A percentile compares a stretch with the other conserved stretches of the same genome.
phyloP scores from a whole-genome alignment of 2,113 vertebrate species.

The Catharus bicknelli region DNA sequence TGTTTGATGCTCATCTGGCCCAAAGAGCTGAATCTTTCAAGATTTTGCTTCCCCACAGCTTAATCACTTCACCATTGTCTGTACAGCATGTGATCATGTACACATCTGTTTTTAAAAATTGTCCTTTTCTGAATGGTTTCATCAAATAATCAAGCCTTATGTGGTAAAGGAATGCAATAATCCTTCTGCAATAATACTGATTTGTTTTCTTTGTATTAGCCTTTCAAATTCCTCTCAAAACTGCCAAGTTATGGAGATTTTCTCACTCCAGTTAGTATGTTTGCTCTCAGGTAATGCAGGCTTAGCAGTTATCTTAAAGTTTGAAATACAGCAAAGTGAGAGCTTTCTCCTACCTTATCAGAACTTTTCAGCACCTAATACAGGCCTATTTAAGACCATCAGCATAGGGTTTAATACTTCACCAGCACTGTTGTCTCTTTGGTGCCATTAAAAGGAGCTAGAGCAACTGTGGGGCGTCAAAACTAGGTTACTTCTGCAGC shows the following conservation, averaged over 20 bases:
- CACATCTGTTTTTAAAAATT: background rate
- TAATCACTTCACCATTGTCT: background rate
- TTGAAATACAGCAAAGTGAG: background rate
- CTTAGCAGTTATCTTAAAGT: background rate
- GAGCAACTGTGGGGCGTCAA: background rate
- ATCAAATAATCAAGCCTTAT: background rate
- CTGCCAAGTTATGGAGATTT: background rate
- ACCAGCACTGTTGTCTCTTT: background rate
- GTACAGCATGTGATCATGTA: background rate
- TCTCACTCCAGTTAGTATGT: background rate
- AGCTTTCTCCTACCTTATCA: background rate
- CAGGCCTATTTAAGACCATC: background rate
- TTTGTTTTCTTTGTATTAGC: background rate
- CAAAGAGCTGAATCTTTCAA: background rate
- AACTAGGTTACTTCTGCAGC: background rate
- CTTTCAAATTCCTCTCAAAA: background rate
- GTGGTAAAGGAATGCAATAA: background rate
- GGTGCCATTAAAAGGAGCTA: background rate
- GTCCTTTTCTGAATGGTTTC: background rate
- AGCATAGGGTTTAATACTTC: background rate
- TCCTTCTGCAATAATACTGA: background rate
- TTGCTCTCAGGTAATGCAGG: background rate
- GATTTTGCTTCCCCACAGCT: background rate
- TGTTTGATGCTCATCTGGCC: constrained; percentile 14
- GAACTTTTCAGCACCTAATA: background rate